Percentiles rank a stretch among this genome's conserved stretches.
phyloP scores from a whole-genome alignment of 2,797 vertebrate genomes.

The Cuniculus paca region DNA sequence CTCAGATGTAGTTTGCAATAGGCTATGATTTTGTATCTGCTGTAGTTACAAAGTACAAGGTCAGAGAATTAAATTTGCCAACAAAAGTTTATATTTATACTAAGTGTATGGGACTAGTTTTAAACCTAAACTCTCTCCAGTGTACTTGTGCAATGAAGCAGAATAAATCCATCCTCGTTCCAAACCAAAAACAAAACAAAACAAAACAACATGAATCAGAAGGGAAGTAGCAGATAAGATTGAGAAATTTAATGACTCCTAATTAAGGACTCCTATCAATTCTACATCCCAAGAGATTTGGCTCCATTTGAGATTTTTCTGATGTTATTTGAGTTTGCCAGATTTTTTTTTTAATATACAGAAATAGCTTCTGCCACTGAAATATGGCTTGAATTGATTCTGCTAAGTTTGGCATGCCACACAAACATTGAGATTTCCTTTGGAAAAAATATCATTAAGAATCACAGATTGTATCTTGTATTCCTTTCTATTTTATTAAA shows the following conservation, averaged over 20 bases:
- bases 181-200: background rate
- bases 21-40: background rate
- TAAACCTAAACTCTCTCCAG: background rate
- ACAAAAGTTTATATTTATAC: background rate
- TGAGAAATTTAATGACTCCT: background rate
- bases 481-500: slow-evolving; percentile 49
- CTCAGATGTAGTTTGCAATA: background rate
- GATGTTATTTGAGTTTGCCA: background rate
- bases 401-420: slow-evolving; percentile 16
- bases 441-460: slow-evolving; percentile 18
- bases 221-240: background rate
- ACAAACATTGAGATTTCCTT: slow-evolving; percentile 44
- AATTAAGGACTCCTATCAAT: background rate
- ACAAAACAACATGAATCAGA: slow-evolving; percentile 7
- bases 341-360: slow-evolving; percentile 4
- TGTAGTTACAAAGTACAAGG: background rate
- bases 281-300: background rate
- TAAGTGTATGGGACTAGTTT: background rate
- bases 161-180: background rate
- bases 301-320: background rate
- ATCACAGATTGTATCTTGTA: background rate
- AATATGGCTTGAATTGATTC: slow-evolving; percentile 72
- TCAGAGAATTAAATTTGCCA: background rate
- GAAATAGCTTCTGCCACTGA: slow-evolving; percentile 80
- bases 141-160: background rate